phyloP scores from a whole-genome alignment of 2,797 vertebrate genomes.

The Coregonus ussuriensis region DNA sequence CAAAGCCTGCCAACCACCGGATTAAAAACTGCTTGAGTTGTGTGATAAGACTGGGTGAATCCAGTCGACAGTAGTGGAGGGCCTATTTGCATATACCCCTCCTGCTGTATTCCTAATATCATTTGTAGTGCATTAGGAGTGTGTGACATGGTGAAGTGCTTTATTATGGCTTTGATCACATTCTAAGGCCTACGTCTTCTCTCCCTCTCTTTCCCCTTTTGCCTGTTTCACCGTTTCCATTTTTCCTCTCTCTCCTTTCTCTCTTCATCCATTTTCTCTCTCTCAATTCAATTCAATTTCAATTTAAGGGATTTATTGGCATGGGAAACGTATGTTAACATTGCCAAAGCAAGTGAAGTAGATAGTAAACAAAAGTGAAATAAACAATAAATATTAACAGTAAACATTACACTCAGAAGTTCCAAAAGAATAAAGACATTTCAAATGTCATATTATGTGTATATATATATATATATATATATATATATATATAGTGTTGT shows the following conservation, averaged over 20 bases:
- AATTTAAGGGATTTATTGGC: no score
- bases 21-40: conserved; percentile 4
- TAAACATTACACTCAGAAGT: no score
- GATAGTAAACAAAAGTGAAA: no score
- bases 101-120: conserved; percentile 12
- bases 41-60: background rate
- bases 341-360: no score
- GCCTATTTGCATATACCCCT: background rate
- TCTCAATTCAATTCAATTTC: no score
- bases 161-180: background rate
- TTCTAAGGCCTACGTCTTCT: background rate
- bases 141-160: background rate
- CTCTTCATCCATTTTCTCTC: background rate
- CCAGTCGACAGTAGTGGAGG: background rate
- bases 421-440: no score
- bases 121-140: background rate
- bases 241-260: background rate
- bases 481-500: no score
- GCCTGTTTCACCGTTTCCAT: no score
- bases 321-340: no score
- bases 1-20: background rate
- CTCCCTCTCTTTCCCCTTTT: background rate
- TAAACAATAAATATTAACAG: no score
- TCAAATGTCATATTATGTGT: no score
- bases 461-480: no score